Conservation (phyloP, 1,140 invertebrate genomes). For the Anastatus disparis region DNA sequence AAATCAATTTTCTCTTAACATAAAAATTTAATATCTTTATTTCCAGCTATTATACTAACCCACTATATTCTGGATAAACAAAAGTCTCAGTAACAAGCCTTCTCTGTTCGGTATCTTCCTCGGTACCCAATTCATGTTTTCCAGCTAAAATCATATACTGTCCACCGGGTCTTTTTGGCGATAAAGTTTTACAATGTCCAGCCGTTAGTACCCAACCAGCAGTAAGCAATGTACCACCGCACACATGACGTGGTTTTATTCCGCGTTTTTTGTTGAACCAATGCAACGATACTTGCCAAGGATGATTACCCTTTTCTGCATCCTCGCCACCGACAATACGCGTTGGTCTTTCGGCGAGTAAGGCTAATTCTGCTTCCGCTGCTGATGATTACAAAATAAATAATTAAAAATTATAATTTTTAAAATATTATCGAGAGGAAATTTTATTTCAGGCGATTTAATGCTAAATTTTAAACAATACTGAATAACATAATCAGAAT, state of each 20-base stretch:
- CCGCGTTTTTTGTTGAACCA: conserved; percentile 53
- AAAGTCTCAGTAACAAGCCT: conserved; percentile 50
- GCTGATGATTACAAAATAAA: too few species aligned
- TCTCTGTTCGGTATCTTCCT: conserved; percentile 60
- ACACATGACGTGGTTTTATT: conserved; percentile 56
- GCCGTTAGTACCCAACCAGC: conserved; percentile 66
- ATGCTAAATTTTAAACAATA: too few species aligned
- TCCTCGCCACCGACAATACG: conserved; percentile 61
- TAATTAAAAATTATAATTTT: too few species aligned
- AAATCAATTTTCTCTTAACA: too few species aligned
- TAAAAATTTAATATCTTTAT: too few species aligned
- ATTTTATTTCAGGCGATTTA: too few species aligned
- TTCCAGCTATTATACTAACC: too few species aligned
- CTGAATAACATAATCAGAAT: too few species aligned
- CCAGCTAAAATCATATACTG: conserved; percentile 58
- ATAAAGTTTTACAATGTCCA: conserved; percentile 64
- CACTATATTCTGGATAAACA: conserved; percentile 53
- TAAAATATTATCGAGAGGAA: too few species aligned
- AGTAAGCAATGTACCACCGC: conserved; percentile 66
- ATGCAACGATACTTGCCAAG: conserved; percentile 61
- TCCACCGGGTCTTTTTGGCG: conserved; percentile 39
- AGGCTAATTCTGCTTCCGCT: conserved; percentile 21
- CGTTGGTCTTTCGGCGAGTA: conserved; percentile 47
- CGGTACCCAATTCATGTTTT: conserved; percentile 54
- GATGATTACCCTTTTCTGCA: conserved; percentile 55